Evolutionary conservation across 2,113 vertebrate genomes (phyloP).

Genomic region (Arizona elegans): DNA sequence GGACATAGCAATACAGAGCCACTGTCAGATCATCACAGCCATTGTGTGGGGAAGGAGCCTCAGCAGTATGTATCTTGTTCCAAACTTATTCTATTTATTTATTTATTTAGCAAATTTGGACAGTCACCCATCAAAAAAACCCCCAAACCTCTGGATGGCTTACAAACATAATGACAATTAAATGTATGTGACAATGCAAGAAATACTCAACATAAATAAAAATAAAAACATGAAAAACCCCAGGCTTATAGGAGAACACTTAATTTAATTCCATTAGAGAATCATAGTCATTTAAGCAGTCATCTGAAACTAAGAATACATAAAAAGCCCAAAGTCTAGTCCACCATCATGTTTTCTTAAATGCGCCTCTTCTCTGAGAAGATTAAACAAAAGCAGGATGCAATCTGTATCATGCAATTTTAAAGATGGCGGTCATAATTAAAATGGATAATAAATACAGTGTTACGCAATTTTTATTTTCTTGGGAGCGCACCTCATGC

Average conservation of each 20-base stretch:
- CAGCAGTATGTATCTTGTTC: background rate
- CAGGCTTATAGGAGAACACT: background rate
- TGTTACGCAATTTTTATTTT: background rate
- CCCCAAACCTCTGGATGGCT: background rate
- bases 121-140: background rate
- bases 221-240: background rate
- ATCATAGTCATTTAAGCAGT: background rate
- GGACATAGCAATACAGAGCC: background rate
- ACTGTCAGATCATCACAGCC: background rate
- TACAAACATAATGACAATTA: background rate
- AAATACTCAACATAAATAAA: background rate
- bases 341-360: too few relatives aligned
- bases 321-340: too few relatives aligned
- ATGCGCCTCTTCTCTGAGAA: too few relatives aligned
- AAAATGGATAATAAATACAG: background rate
- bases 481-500: conserved; percentile 76
- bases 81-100: background rate
- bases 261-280: background rate
- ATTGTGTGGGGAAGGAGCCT: background rate
- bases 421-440: background rate
- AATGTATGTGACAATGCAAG: background rate
- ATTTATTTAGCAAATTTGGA: background rate
- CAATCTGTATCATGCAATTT: too few relatives aligned
- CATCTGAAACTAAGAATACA: too few relatives aligned
- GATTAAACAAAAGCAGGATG: too few relatives aligned